Evolutionary conservation across 2,797 vertebrate genomes (phyloP).

Genomic region (Rhinella marina): DNA sequence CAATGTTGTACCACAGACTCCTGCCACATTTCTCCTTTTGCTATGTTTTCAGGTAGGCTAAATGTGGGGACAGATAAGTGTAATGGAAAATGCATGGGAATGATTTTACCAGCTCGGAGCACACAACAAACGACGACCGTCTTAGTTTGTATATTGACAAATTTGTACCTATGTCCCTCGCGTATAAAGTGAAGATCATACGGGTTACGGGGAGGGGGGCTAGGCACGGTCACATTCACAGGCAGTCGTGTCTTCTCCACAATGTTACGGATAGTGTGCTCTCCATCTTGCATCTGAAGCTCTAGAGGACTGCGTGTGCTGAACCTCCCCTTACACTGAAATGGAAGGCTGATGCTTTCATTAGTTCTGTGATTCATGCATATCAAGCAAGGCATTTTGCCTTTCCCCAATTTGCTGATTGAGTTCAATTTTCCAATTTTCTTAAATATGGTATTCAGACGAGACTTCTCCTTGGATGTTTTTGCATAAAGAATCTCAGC

Average conservation of each 20-base stretch:
- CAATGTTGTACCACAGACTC: conserved; percentile 93
- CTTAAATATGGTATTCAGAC: conserved; percentile 96
- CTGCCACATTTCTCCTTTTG: conserved; percentile 89
- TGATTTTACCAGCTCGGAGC: conserved; percentile 88
- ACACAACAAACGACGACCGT: conserved; percentile 94
- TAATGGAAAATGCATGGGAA: conserved; percentile 92
- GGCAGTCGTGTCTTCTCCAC: conserved; percentile 96
- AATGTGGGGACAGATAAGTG: conserved; percentile 87
- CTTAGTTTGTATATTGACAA: conserved; percentile 98
- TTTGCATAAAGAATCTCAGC: conserved; percentile 98
- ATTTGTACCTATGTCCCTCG: conserved; percentile 95
- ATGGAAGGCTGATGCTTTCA: conserved; percentile 97
- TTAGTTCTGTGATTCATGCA: conserved; percentile 99
- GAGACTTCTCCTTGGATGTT: conserved; percentile 92
- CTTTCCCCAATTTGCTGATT: conserved; percentile 89
- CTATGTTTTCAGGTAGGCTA: conserved; percentile 87
- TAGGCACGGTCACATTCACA: conserved; percentile 92
- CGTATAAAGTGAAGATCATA: conserved; percentile 96
- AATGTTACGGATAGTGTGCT: conserved; percentile 96
- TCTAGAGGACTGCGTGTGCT: conserved; percentile 96
- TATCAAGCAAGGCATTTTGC: conserved; percentile 98
- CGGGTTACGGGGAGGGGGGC: conserved; percentile 90
- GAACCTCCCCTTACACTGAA: conserved; percentile 96
- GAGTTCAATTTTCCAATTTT: conserved; percentile 97
- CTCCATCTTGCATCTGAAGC: conserved; percentile 97